Evolutionary conservation across 2,888 invertebrate species (phyloP), one percentile per base, ranked within the genome.

Genomic region (Himalopsyche anomala): DNA sequence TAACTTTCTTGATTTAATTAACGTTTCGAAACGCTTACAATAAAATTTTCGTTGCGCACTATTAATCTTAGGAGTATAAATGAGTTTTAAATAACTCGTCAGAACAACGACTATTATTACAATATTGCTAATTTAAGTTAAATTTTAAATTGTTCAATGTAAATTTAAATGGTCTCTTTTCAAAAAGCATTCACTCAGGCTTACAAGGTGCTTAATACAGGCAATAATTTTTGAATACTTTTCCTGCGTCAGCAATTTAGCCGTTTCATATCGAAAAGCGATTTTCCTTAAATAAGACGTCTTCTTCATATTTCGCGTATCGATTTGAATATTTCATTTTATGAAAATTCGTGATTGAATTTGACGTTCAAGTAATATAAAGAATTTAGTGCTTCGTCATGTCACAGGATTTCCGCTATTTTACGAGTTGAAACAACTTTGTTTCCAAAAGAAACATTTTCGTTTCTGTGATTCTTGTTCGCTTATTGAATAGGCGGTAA

Each of bases 251-350:
- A 74, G 74, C 74, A 74, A 74, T 74, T 74, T 74, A 38, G 36
- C 74, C 74, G 74, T 74, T 74, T 15, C 74, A 38, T 74, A 74
- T 74, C 74, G 74, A 74, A 74, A 74, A 74, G 74, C 74, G 74
- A 74, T 74, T 74, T 74, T 28, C 74, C 36, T 74, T 74, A 74
- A 74, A 74, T 74, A 36, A 74, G 74, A 36, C 74, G 74, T 74
- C 74, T 74, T 36, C 36, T 36, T 69, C 74, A 74, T 74, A 74
- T 74, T 74, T 36, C 74, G 74, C 74, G 74, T 74, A 74, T 74
- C 74, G 74, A 74, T 74, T 74, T 74, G 74, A 74, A 74, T 74
- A 74, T 74, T 74, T 74, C 74, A 74, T 74, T 74, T 74, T 74
- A 74, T 74, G 38, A 74, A 38, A 74, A 74, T 74, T 74, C 36